phyloP scores from a whole-genome alignment of 2,797 vertebrate genomes.

The Liasis olivaceus region DNA sequence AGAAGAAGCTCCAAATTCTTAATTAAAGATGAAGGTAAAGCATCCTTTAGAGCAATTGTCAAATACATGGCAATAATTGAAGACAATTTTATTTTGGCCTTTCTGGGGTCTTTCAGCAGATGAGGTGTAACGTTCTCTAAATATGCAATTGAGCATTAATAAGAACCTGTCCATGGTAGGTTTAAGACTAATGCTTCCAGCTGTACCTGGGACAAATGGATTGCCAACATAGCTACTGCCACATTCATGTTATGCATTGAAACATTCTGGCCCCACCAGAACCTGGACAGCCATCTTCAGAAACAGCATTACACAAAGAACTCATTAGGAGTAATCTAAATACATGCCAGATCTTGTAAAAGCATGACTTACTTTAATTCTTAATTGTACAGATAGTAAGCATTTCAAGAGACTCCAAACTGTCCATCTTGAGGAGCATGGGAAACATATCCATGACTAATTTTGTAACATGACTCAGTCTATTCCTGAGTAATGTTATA shows the following conservation, averaged over 20 bases:
- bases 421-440: too few relatives aligned
- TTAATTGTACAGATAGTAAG: too few relatives aligned
- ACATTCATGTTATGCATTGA: neutral
- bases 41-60: neutral
- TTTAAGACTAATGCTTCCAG: neutral
- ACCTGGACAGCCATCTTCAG: neutral
- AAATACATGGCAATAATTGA: neutral
- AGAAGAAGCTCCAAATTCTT: neutral
- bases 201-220: neutral
- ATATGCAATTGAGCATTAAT: neutral
- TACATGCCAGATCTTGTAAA: neutral
- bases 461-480: too few relatives aligned
- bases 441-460: too few relatives aligned
- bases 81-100: neutral
- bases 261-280: neutral
- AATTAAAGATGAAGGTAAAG: neutral
- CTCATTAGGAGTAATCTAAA: neutral
- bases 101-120: neutral
- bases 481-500: too few relatives aligned
- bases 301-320: neutral
- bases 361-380: neutral
- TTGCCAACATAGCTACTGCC: neutral
- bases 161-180: neutral
- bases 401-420: too few relatives aligned
- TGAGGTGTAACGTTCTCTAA: neutral